Base-by-base conservation (phyloP, 2,888 invertebrate genomes). In the Pyralis farinalis region DNA sequence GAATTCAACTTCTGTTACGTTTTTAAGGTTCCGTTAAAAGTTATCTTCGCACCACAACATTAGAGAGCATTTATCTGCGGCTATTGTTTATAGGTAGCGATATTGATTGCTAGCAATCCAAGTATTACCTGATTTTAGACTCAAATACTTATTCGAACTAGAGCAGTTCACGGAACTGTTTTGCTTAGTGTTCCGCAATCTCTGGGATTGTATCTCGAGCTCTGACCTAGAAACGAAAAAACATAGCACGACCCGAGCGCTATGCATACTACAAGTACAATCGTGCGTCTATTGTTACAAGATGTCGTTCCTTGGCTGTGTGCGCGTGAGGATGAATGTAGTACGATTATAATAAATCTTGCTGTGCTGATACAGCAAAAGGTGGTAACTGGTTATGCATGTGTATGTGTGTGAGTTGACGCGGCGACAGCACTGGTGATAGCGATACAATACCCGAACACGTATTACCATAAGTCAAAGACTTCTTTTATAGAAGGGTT, bases 141-240 rank as follows among this genome's bases (percentile, higher is more conserved):
- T 46, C 33, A 40, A 43, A 49, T 53, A 49, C 49, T 45, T 55
- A 55, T 58, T 52, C 52, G 52, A 53, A 48, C 56, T 53, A 54
- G 66, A 75, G 63, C 73, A 62, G 75, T 72, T 77, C 73, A 74
- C 79, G 74, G 78, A 80, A 77, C 72, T 69, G 58, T 51, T 65
- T 53, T 16, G 62, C 55, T 63, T 57, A 56, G 49, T 49, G 40
- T 42, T 12, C 22, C 22, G 55, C 59, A 57, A 58, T 69, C 53
- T 58, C 55, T 45, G 49, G 49, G 51, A 52, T 55, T 55, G 53
- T 52, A 55, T 50, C 51, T 53, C 54, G 53, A 44, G 53, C 53
- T 54, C 52, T 74, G 81, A 82, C 86, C 86, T 76, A 86, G 71
- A 81, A 83, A 75, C 67, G 57, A 80, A 84, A 79, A 81, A 79